A percentile compares a stretch with the other conserved stretches of the same genome.
phyloP scores from a whole-genome alignment of 1,140 invertebrate species.

The Rhysida immarginata region DNA sequence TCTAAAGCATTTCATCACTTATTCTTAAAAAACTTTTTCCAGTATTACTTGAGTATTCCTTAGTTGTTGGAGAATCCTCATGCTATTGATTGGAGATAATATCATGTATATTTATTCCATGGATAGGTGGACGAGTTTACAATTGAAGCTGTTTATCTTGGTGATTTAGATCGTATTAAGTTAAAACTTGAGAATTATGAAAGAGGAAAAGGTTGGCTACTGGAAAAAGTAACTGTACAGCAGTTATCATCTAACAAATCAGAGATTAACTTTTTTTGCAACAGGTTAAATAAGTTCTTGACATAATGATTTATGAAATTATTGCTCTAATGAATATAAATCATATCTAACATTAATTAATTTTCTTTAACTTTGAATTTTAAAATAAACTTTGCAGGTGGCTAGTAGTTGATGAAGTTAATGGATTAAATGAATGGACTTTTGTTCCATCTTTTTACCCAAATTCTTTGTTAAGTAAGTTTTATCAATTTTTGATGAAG shows the following conservation, averaged over 20 bases:
- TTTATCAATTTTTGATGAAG: no score
- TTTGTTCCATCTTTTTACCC: no score
- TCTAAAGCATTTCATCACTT: no score
- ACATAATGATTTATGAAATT: no score
- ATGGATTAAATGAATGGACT: background rate
- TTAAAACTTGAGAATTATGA: background rate
- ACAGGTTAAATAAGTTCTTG: background rate
- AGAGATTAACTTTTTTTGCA: background rate
- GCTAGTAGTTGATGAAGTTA: background rate
- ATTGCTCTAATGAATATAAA: no score
- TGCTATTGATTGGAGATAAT: no score
- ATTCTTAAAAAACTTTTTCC: no score
- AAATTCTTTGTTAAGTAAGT: no score
- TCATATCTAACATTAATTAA: no score
- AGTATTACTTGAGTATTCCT: no score
- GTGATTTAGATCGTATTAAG: background rate
- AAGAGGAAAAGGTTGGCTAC: background rate
- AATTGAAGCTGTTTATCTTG: background rate
- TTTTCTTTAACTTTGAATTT: background rate
- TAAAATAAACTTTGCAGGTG: background rate
- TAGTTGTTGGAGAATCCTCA: no score
- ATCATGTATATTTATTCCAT: background rate
- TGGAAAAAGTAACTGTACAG: background rate
- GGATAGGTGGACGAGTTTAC: background rate
- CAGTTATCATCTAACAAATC: background rate